Percentiles rank a stretch among this genome's conserved stretches.
These are phyloP conservation scores for Entelurus aequoreus DNA, from an alignment of 2,113 vertebrate species.

Conservation along the genomic window DNA sequence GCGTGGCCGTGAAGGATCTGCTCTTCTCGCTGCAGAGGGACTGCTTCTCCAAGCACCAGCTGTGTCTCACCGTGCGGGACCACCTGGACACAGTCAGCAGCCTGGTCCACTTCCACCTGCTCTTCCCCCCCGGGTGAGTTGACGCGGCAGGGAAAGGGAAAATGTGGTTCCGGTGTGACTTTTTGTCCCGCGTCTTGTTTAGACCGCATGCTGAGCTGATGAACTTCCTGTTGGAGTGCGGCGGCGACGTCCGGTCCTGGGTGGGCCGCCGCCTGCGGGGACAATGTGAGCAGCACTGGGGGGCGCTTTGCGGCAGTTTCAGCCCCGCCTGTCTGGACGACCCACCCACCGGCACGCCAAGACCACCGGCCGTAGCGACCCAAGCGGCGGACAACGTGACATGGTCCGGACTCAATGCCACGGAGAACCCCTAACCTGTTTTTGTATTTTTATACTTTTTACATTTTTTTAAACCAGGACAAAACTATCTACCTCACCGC, in stretches of 20 bases:
- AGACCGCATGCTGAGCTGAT: constrained; percentile 92
- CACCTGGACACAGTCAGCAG: constrained; percentile 85
- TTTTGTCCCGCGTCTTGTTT: neutral
- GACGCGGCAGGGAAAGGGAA: neutral
- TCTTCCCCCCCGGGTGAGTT: constrained; percentile 90
- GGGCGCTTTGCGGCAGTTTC: constrained; percentile 82
- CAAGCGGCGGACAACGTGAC: neutral
- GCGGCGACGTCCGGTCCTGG: constrained; percentile 81
- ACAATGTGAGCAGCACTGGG: constrained; percentile 91
- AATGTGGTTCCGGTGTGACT: neutral
- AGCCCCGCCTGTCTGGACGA: constrained; percentile 73
- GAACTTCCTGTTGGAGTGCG: constrained; percentile 86
- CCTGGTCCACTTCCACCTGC: constrained; percentile 93
- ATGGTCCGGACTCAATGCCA: neutral
- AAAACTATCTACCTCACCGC: neutral
- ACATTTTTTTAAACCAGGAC: no score
- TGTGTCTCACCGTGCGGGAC: constrained; percentile 83
- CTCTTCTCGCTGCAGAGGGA: constrained; percentile 87
- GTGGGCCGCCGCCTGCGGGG: constrained; percentile 76
- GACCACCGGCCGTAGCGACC: constrained; percentile 5
- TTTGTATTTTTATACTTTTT: no score
- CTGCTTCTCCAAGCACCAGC: constrained; percentile 89
- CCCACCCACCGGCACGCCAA: constrained; percentile 26
- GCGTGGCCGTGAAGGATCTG: constrained; percentile 89
- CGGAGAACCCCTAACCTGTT: no score